These are phyloP conservation scores for Jaculus jaculus DNA, from an alignment of 2,113 vertebrate genomes.

Conservation along the genomic window DNA sequence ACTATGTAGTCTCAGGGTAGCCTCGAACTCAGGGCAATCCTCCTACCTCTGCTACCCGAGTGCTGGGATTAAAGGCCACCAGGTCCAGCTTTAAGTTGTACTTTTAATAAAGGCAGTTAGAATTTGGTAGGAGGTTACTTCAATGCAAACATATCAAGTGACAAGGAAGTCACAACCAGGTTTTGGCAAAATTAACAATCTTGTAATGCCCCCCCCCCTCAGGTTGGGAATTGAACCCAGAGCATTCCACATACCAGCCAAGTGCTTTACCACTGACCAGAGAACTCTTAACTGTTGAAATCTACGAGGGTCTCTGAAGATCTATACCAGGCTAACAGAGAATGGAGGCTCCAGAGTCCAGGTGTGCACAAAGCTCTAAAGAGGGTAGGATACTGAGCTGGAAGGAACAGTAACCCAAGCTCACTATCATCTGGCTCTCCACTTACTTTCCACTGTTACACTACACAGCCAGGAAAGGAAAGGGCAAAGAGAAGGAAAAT, in stretches of 20 bases:
- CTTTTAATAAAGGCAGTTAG: neutral
- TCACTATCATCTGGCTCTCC: neutral
- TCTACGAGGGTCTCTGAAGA: neutral
- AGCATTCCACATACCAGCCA: too few relatives aligned
- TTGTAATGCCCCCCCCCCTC: neutral
- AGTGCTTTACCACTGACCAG: neutral
- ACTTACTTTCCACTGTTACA: neutral
- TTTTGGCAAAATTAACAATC: neutral
- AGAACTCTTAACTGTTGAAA: neutral
- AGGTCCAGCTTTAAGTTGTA: neutral
- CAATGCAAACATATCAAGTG: neutral
- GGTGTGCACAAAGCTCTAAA: rapidly evolving
- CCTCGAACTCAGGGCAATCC: too few relatives aligned
- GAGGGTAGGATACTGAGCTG: neutral
- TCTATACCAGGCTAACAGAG: neutral
- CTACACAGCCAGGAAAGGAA: neutral
- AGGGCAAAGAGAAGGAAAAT: neutral
- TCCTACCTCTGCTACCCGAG: too few relatives aligned
- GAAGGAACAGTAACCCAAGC: neutral
- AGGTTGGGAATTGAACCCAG: neutral
- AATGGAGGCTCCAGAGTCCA: neutral
- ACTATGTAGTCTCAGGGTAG: too few relatives aligned
- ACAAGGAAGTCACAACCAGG: neutral
- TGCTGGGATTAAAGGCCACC: too few relatives aligned
- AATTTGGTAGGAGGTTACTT: neutral